These are phyloP conservation scores for Pelagia noctiluca DNA, from an alignment of 30 jellyfish, hydroid and myxozoan species.

Conservation along the genomic window DNA sequence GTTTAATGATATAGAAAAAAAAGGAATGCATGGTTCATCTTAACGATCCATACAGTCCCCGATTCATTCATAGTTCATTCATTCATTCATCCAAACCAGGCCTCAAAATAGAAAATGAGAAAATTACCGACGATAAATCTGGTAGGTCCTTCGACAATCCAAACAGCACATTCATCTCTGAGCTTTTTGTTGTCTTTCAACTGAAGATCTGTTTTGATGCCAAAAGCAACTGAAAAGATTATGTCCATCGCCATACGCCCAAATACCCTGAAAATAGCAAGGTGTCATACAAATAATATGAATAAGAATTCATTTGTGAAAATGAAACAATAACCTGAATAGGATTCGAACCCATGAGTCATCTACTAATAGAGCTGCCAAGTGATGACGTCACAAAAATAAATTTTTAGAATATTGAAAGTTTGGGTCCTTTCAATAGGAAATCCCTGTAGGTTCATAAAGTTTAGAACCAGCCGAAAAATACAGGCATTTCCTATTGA, in stretches of 20 bases:
- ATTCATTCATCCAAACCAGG: neutral
- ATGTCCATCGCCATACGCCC: conserved; percentile 61
- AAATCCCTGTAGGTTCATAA: too few species aligned
- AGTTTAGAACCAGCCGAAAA: too few species aligned
- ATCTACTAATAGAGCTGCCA: too few species aligned
- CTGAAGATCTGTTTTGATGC: conserved; percentile 40
- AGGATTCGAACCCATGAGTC: too few species aligned
- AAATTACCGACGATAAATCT: conserved; percentile 28
- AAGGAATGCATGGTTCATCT: neutral
- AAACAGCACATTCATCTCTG: neutral
- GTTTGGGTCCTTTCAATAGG: too few species aligned
- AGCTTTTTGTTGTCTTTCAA: conserved; percentile 13
- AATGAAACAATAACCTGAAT: too few species aligned
- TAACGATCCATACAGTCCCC: neutral
- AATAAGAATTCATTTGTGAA: too few species aligned
- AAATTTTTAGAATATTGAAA: too few species aligned
- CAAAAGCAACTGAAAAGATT: conserved; percentile 64
- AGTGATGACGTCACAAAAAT: too few species aligned
- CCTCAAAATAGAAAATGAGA: neutral
- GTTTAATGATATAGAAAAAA: neutral
- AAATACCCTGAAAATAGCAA: conserved; percentile 36
- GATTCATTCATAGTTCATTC: neutral
- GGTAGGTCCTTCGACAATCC: neutral
- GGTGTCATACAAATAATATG: too few species aligned
- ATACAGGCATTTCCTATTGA: too few species aligned